These are phyloP conservation scores for Pristis pectinata DNA, from an alignment of 2,797 vertebrate genomes.

Conservation along the genomic window DNA sequence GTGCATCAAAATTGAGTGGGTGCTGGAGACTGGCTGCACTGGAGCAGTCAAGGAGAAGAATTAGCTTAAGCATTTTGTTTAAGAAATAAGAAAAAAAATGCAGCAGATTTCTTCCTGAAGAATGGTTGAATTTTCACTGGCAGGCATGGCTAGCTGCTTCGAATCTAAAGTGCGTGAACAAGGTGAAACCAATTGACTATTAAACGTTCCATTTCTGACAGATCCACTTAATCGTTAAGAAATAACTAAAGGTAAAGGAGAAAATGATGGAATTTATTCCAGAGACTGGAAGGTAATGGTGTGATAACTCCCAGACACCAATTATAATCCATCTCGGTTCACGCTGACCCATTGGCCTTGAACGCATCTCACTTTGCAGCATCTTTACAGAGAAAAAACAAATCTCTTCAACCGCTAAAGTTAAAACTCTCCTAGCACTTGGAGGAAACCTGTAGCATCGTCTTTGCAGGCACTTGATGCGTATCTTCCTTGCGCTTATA, in stretches of 20 bases:
- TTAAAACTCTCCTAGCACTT: neutral
- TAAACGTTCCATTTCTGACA: slow-evolving; percentile 22
- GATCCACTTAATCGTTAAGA: slow-evolving; percentile 26
- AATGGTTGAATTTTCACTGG: neutral
- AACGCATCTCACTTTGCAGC: neutral
- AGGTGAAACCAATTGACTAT: slow-evolving; percentile 10
- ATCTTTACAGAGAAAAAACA: neutral
- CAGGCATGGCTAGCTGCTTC: neutral
- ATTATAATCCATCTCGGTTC: slow-evolving; percentile 16
- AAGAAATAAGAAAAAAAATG: neutral
- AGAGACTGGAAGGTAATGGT: slow-evolving; percentile 7
- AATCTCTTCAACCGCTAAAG: neutral
- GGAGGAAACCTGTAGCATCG: neutral
- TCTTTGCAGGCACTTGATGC: neutral
- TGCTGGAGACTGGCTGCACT: neutral
- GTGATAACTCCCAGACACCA: neutral
- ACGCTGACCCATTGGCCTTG: neutral
- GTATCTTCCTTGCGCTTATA: neutral
- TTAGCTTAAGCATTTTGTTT: neutral
- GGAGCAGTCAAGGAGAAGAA: neutral
- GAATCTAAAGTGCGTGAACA: neutral
- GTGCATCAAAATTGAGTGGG: neutral
- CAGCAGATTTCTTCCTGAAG: neutral
- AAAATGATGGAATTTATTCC: slow-evolving; percentile 6
- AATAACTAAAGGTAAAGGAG: slow-evolving; percentile 14